Percentiles rank a stretch among this genome's conserved stretches.
Evolutionary conservation across 1,140 invertebrate species (phyloP).

Genomic region (Anoplolepis gracilipes): DNA sequence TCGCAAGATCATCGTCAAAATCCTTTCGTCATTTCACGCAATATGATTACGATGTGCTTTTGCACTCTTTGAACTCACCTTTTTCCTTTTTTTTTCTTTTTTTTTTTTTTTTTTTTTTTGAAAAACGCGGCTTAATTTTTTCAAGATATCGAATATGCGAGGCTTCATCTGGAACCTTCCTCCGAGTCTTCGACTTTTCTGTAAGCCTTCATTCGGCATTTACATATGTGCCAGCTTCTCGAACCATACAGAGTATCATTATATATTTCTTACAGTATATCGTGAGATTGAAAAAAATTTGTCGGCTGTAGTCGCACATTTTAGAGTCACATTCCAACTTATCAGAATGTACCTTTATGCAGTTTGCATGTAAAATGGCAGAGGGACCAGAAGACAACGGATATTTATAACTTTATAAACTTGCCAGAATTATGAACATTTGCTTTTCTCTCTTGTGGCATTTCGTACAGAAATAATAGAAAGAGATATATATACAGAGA

Average conservation of each 20-base stretch:
- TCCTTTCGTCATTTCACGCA: background rate
- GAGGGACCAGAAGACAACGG: constrained; percentile 12
- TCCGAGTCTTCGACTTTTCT: constrained; percentile 16
- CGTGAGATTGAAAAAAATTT: constrained; percentile 17
- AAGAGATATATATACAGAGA: background rate
- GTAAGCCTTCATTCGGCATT: background rate
- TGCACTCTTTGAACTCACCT: background rate
- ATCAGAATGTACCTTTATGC: background rate
- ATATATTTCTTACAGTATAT: constrained; percentile 11
- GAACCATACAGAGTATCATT: background rate
- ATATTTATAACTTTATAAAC: constrained; percentile 45
- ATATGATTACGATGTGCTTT: background rate
- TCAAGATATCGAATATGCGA: background rate
- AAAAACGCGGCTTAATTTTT: constrained; percentile 6
- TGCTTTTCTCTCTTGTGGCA: background rate
- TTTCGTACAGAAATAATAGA: background rate
- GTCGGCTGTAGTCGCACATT: constrained; percentile 5
- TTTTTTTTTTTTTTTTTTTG: background rate
- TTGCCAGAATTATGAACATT: constrained; percentile 36
- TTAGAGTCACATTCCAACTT: background rate
- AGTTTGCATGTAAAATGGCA: background rate
- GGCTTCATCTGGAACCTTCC: background rate
- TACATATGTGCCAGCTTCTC: background rate
- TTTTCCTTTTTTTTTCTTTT: background rate
- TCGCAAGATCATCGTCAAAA: background rate